Evolutionary conservation across 2,797 vertebrate species (phyloP), one percentile per base, ranked within the genome.

Genomic region (Brotogeris chrysoptera): DNA sequence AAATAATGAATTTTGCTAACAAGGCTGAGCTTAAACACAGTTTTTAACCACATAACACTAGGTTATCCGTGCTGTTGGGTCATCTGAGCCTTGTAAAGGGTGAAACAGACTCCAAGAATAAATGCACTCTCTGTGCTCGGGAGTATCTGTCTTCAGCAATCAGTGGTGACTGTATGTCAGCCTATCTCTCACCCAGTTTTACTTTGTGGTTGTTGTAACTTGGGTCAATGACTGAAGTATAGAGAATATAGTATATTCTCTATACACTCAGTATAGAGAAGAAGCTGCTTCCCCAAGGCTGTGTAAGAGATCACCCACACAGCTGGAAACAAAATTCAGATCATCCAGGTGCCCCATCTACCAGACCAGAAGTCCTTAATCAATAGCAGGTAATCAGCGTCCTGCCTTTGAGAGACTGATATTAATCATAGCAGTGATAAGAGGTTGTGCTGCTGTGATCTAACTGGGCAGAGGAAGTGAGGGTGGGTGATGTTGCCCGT

Each of bases 101-200:
- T 47, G 50, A 60, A 69, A 46, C 12, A 24, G 25, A 19, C 25
- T 49, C 23, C 27, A 16, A 24, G 80, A 74, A 9, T 30, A 23
- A 76, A 24, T 14, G 8, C 13, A 36, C 2, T 32, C 50, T 30
- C 16, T 21, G 52, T 55, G 41, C 46, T 49, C 43, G 28, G 24
- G 34, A 44, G 11, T 14, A 9, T 36, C 28, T 2, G 0, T 28
- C 44, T 43, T 32, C 15, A 23, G 55, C 1, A 10, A 30, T 43
- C 19, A 6, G 61, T 14, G 38, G 25, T 30, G 55, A 28, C 27
- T 25, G 24, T 34, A 5, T 5, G 6, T 71, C 43, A 30, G 36
- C 59, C 66, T 52, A 44, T 60, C 16, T 16, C 7, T 74, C 39
- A 4, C 13, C 1, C 0, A 10, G 5, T 11, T 68, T 55, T 44